Conservation (phyloP, 23 tunicate species). For the Styela plicata region DNA sequence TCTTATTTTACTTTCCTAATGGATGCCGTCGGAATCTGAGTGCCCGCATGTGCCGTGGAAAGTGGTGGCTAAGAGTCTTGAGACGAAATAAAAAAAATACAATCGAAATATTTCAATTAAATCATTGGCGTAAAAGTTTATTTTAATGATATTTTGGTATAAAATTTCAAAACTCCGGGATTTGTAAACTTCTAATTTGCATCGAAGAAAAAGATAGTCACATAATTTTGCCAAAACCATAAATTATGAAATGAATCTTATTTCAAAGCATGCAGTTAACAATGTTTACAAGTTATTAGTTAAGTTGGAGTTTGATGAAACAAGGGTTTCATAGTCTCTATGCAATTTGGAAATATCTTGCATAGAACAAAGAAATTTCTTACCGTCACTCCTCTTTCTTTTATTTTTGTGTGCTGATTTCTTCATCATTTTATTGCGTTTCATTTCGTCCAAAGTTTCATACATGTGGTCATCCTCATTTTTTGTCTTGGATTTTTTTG, state of each 20-base stretch:
- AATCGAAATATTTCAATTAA: too few species aligned
- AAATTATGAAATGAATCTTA: neutral
- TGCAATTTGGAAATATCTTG: neutral
- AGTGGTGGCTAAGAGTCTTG: too few species aligned
- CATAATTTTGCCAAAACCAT: too few species aligned
- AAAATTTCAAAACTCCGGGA: too few species aligned
- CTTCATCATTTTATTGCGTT: neutral
- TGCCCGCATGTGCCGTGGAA: too few species aligned
- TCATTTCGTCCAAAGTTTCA: constrained; percentile 9
- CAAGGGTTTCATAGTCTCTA: neutral
- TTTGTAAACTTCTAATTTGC: too few species aligned
- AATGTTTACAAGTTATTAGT: neutral
- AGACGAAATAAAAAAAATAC: too few species aligned
- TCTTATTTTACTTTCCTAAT: too few species aligned
- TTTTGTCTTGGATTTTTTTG: neutral
- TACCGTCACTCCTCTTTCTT: neutral
- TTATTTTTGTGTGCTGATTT: neutral
- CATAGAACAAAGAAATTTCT: neutral
- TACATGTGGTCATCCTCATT: constrained; percentile 12
- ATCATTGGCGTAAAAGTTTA: too few species aligned
- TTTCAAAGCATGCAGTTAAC: neutral
- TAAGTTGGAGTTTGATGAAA: neutral
- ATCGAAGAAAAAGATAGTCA: too few species aligned
- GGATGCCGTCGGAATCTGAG: too few species aligned
- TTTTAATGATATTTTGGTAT: too few species aligned